Evolutionary conservation across 2,888 invertebrate species (phyloP).

Genomic region (Diloba caeruleocephala): DNA sequence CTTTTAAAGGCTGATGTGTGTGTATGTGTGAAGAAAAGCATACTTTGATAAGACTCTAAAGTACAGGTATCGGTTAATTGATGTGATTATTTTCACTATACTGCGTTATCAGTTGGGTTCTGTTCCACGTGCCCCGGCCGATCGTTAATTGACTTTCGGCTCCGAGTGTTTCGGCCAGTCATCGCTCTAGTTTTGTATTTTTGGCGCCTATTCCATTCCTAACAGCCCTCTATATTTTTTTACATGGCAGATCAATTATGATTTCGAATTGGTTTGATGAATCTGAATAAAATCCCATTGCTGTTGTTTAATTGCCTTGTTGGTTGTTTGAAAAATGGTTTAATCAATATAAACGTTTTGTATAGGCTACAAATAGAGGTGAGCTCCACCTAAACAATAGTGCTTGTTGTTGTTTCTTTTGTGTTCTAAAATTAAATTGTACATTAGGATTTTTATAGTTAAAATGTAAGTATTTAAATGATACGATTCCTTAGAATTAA

Average conservation of each 20-base stretch:
- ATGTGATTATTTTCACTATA: conserved; percentile 55
- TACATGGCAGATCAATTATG: conserved; percentile 88
- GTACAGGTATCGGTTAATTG: conserved; percentile 5
- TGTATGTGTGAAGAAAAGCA: no score
- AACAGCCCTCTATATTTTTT: conserved; percentile 86
- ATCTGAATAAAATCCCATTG: conserved; percentile 88
- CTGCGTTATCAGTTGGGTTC: conserved; percentile 65
- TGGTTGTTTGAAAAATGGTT: conserved; percentile 84
- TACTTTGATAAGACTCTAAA: background rate
- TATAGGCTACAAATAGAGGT: conserved; percentile 62
- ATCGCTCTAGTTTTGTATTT: conserved; percentile 87
- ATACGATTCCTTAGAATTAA: no score
- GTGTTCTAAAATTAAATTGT: conserved; percentile 48
- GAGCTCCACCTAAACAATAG: conserved; percentile 48
- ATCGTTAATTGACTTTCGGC: conserved; percentile 86
- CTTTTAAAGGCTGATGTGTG: no score
- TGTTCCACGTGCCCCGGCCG: conserved; percentile 77
- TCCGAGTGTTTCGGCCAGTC: conserved; percentile 84
- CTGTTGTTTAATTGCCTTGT: conserved; percentile 86
- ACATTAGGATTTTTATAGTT: conserved; percentile 31
- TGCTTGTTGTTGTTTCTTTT: conserved; percentile 31
- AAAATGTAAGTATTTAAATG: conserved; percentile 11
- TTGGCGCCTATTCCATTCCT: conserved; percentile 86
- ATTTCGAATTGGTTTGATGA: conserved; percentile 88
- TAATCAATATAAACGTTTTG: conserved; percentile 74